Evolutionary conservation across 2,888 invertebrate genomes (phyloP).

Genomic region (Campaea margaritaria): DNA sequence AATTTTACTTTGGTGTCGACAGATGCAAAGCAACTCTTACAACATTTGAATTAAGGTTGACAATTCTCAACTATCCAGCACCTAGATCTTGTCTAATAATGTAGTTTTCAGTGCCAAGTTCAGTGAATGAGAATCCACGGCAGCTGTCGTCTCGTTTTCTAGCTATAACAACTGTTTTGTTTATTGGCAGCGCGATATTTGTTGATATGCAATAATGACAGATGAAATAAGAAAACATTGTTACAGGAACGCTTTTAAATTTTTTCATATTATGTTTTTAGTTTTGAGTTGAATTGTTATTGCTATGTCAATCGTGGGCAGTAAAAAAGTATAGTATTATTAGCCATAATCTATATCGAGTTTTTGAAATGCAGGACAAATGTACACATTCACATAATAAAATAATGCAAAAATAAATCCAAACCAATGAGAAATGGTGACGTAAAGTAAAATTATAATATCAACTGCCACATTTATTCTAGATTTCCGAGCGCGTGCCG

Average conservation of each 20-base stretch:
- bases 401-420: neutral
- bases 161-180: constrained; percentile 25
- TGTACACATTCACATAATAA: neutral
- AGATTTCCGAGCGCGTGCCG: constrained; percentile 20
- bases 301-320: neutral
- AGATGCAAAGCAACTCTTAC: constrained; percentile 40
- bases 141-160: constrained; percentile 45
- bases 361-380: too few species aligned
- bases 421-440: constrained; percentile 7
- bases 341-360: too few species aligned
- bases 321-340: neutral
- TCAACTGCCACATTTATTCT: constrained; percentile 10
- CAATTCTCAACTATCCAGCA: constrained; percentile 16
- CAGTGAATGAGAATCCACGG: constrained; percentile 48
- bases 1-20: constrained; percentile 34
- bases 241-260: too few species aligned
- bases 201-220: neutral
- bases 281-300: neutral
- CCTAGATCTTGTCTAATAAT: neutral
- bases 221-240: too few species aligned
- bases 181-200: constrained; percentile 30
- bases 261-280: too few species aligned
- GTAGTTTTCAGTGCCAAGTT: constrained; percentile 51
- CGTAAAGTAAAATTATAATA: constrained; percentile 7
- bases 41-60: constrained; percentile 44